Percentiles rank a stretch among this genome's conserved stretches.
Conservation (phyloP, 2,113 vertebrate species). For the Dasyprocta punctata region DNA sequence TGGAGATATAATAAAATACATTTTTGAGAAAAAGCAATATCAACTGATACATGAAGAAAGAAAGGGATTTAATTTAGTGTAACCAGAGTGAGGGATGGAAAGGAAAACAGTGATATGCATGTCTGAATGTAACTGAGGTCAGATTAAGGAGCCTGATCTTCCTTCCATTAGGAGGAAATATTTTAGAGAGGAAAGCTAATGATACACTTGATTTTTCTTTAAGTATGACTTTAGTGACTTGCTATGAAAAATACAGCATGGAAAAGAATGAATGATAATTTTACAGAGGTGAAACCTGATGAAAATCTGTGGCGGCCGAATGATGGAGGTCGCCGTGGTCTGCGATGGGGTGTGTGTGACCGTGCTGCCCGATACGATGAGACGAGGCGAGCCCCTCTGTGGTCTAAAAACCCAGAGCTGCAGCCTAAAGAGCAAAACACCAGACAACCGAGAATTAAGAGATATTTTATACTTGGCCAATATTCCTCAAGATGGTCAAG, state of each 20-base stretch:
- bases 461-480: background rate
- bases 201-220: background rate
- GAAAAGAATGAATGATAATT: background rate
- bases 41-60: background rate
- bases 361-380: background rate
- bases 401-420: background rate
- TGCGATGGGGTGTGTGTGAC: background rate
- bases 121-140: background rate
- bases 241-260: background rate
- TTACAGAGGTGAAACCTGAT: background rate
- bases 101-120: background rate
- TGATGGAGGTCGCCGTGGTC: background rate
- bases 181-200: background rate
- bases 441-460: background rate
- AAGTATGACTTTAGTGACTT: background rate
- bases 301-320: background rate
- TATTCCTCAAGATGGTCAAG: background rate
- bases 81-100: background rate
- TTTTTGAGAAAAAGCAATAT: background rate
- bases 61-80: background rate
- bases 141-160: background rate
- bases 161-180: background rate
- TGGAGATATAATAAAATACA: background rate
- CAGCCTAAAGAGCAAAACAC: background rate
- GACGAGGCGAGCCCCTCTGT: background rate